phyloP scores from a whole-genome alignment of 2,888 invertebrate genomes.

The Chymomyza caudatula region DNA sequence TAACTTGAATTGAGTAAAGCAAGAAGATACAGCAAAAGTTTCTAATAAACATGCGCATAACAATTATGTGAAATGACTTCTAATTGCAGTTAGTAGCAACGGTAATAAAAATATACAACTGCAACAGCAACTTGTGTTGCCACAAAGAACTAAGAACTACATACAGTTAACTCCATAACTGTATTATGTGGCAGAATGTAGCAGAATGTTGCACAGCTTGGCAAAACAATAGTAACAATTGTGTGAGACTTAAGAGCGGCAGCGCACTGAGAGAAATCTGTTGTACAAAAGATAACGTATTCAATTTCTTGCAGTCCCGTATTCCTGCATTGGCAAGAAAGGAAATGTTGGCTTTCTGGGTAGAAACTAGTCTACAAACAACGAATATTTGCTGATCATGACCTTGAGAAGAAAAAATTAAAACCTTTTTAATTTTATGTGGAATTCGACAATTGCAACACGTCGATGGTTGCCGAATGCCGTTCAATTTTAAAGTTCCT shows the following conservation, averaged over 20 bases:
- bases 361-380: too few species aligned
- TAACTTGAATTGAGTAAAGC: neutral
- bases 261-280: neutral
- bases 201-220: neutral
- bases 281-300: too few species aligned
- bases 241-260: neutral
- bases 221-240: neutral
- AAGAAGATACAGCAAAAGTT: neutral
- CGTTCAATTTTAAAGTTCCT: too few species aligned
- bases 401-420: too few species aligned
- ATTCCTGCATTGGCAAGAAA: too few species aligned
- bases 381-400: too few species aligned
- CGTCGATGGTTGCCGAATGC: too few species aligned
- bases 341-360: too few species aligned
- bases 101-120: neutral
- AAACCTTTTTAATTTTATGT: too few species aligned
- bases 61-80: slow-evolving; percentile 41
- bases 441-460: too few species aligned
- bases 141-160: neutral
- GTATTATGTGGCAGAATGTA: neutral
- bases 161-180: neutral
- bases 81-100: slow-evolving; percentile 23
- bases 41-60: slow-evolving; percentile 28
- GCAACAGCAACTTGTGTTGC: too few species aligned
- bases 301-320: too few species aligned